Evolutionary conservation across 2,888 invertebrate genomes (phyloP), one percentile per base, ranked within the genome.

Genomic region (Scaeva pyrastri): DNA sequence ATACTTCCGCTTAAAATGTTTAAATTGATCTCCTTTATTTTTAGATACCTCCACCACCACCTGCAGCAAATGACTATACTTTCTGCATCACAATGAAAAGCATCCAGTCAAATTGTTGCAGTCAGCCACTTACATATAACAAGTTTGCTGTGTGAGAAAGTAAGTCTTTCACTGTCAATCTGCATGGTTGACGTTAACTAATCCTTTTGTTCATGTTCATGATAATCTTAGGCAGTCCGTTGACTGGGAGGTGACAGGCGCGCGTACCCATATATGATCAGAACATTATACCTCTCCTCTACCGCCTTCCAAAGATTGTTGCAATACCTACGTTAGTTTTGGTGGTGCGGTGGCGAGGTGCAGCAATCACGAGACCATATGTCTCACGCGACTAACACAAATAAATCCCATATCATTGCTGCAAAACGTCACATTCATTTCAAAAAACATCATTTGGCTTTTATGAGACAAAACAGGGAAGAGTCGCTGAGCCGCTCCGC

Each of bases 381-480:
- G 71, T 78, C 74, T 64, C 78, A 73, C 60, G 26, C 26, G 66
- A 31, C 56, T 76, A 77, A 58, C 82, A 82, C 62, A 64, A 71
- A 66, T 79, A 62, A 70, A 48, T 78, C 48, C 62, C 52, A 64
- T 19, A 41, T 39, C 60, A 68, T 43, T 26, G 41, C 55, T 64
- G 1, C n/a, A 21, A 74, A 78, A 83, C 78, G 78, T 83, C 78
- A 79, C 64, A 71, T 75, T 79, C 74, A 60, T 56, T 84, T 72
- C 58, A 66, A 26, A 39, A 71, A 75, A 79, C 79, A 79, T 75
- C 79, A 71, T 75, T 84, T 84, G 79, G 79, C 84, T 79, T 68
- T 84, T 79, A 84, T 84, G 79, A 80, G 75, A 80, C 84, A 80
- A 31, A 31, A 68, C 79, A 68, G 75, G 76, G 80, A 85, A 76